These are phyloP conservation scores for Anticlea derivata DNA, from an alignment of 2,888 invertebrate species.

Conservation along the genomic window DNA sequence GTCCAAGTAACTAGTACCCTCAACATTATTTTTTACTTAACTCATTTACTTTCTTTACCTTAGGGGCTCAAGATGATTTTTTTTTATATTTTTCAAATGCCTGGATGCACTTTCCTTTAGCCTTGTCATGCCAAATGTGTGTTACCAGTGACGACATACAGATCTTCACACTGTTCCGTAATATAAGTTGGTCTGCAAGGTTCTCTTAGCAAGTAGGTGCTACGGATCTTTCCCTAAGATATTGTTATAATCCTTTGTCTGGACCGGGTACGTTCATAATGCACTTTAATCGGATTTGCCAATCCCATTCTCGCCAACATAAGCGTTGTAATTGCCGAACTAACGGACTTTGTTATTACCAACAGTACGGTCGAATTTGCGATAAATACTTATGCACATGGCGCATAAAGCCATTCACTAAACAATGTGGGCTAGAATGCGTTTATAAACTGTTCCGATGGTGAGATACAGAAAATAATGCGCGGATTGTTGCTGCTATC, in stretches of 20 bases:
- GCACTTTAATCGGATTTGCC: conserved; percentile 50
- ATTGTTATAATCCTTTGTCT: conserved; percentile 56
- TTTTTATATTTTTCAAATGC: too few relatives aligned
- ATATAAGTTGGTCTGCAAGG: too few relatives aligned
- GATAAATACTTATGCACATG: conserved; percentile 30
- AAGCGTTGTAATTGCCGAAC: conserved; percentile 35
- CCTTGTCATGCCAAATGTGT: too few relatives aligned
- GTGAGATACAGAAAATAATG: conserved; percentile 7
- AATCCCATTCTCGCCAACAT: conserved; percentile 25
- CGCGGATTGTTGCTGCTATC: not conserved
- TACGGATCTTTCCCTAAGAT: conserved; percentile 30
- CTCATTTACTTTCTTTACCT: too few relatives aligned
- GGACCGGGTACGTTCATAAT: conserved; percentile 36
- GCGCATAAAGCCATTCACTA: conserved; percentile 25
- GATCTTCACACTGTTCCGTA: too few relatives aligned
- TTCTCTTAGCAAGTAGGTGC: not conserved
- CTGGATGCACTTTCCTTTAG: too few relatives aligned
- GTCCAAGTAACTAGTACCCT: too few relatives aligned
- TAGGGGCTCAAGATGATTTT: too few relatives aligned
- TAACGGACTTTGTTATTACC: conserved; percentile 37
- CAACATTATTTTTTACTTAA: too few relatives aligned
- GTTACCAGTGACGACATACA: too few relatives aligned
- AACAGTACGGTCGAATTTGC: conserved; percentile 33
- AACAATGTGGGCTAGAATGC: conserved; percentile 30
- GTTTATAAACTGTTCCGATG: conserved; percentile 11